These are phyloP conservation scores for Geophilus truncorum DNA, from an alignment of 2,888 invertebrate species.

Conservation along the genomic window DNA sequence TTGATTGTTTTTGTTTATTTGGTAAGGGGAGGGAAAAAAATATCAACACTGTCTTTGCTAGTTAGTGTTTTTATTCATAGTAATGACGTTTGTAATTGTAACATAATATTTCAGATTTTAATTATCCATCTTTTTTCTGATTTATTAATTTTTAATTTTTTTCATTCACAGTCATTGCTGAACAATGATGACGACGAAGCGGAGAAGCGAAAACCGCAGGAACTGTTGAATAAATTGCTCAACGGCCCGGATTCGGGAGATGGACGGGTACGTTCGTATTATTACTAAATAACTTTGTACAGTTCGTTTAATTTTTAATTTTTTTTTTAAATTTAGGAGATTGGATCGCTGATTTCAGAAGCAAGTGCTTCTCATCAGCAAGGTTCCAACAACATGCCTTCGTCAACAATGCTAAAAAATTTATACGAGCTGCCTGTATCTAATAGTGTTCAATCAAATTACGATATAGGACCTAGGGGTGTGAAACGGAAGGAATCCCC, in stretches of 20 bases:
- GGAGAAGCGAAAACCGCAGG: constrained; percentile 60
- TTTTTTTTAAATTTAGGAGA: neutral
- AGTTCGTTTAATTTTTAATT: neutral
- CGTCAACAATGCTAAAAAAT: neutral
- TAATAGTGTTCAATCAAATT: neutral
- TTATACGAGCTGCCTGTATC: neutral
- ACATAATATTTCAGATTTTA: neutral
- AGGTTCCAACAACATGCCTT: neutral
- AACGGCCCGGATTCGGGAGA: constrained; percentile 49
- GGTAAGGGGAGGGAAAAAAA: neutral
- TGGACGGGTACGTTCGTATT: neutral
- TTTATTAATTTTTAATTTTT: neutral
- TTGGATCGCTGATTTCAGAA: neutral
- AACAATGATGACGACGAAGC: constrained; percentile 74
- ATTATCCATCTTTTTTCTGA: neutral
- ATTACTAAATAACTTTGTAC: neutral
- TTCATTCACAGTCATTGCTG: constrained; percentile 39
- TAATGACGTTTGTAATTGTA: neutral
- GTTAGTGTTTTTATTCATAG: neutral
- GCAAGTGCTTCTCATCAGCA: neutral
- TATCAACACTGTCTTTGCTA: neutral
- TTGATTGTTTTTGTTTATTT: neutral
- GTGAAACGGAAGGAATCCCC: constrained; percentile 4
- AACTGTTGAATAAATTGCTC: constrained; percentile 58
- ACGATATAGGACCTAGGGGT: neutral